Percentiles rank a stretch among this genome's conserved stretches.
These are phyloP conservation scores for Drosophila sp. DNA, from an alignment of 1,140 invertebrate species.

Conservation along the genomic window DNA sequence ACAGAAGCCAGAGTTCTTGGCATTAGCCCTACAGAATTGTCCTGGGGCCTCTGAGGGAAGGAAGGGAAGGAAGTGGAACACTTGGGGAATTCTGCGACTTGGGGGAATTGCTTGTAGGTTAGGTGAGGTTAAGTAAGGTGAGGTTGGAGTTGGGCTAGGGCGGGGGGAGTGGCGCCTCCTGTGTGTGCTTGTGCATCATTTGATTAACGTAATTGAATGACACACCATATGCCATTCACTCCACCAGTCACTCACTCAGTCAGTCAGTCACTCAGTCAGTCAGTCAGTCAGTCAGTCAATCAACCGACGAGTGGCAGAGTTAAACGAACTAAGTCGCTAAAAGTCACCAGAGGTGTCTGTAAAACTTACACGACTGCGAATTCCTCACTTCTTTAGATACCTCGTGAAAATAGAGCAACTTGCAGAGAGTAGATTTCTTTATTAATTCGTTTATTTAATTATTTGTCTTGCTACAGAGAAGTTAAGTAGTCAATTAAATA, in stretches of 20 bases:
- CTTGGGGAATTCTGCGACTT: background rate
- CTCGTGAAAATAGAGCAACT: background rate
- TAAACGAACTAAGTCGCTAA: slow-evolving; percentile 42
- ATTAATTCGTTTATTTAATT: too few relatives aligned
- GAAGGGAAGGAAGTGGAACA: background rate
- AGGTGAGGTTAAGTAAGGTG: background rate
- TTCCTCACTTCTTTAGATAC: slow-evolving; percentile 5
- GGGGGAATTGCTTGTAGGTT: background rate
- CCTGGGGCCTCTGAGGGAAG: slow-evolving; percentile 10
- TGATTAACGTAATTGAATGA: slow-evolving; percentile 82
- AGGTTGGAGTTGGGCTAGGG: too few relatives aligned
- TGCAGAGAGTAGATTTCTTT: background rate
- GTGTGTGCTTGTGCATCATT: slow-evolving; percentile 79
- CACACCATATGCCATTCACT: slow-evolving; percentile 58
- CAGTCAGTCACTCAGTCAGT: slow-evolving; percentile 43
- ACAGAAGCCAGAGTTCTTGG: slow-evolving; percentile 40
- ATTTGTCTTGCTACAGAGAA: too few relatives aligned
- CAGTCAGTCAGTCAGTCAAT: slow-evolving; percentile 28
- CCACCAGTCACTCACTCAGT: slow-evolving; percentile 48
- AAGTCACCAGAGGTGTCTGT: slow-evolving; percentile 63
- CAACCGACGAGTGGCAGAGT: slow-evolving; percentile 8
- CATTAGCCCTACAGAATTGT: slow-evolving; percentile 34
- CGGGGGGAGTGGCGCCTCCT: slow-evolving; percentile 5
- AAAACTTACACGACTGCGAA: slow-evolving; percentile 47
- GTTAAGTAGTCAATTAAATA: too few relatives aligned